Conservation (phyloP, 2,888 invertebrate genomes). For the Andrena dorsata region DNA sequence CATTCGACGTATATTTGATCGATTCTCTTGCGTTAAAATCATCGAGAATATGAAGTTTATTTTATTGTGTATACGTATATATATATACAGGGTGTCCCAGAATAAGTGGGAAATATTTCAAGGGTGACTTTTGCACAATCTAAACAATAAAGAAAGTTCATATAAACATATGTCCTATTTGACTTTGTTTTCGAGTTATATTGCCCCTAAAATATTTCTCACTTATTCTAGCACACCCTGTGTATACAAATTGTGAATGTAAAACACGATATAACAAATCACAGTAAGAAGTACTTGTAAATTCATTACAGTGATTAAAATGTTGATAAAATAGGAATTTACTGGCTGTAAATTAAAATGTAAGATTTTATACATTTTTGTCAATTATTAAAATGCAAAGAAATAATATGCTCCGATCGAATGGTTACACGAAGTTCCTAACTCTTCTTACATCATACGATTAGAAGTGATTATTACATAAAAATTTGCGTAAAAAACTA, state of each 20-base stretch:
- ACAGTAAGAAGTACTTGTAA: conserved; percentile 21
- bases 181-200: too few species aligned
- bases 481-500: conserved; percentile 20
- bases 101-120: too few species aligned
- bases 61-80: not conserved
- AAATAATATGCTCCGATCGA: conserved; percentile 17
- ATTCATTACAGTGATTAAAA: conserved; percentile 17
- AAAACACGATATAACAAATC: not conserved
- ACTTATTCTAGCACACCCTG: too few species aligned
- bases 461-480: conserved; percentile 10
- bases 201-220: too few species aligned
- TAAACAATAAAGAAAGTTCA: too few species aligned
- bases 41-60: conserved; percentile 8
- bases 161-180: too few species aligned
- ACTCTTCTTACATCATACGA: conserved; percentile 19
- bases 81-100: not conserved
- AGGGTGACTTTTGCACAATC: too few species aligned
- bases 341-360: conserved; percentile 7
- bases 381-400: conserved; percentile 38
- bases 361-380: conserved; percentile 60
- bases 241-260: conserved; percentile 3
- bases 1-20: conserved; percentile 15
- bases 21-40: conserved; percentile 12
- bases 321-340: conserved; percentile 9
- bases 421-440: conserved; percentile 19